Base-by-base conservation (phyloP, 2,113 vertebrate genomes). In the Alectura lathami region DNA sequence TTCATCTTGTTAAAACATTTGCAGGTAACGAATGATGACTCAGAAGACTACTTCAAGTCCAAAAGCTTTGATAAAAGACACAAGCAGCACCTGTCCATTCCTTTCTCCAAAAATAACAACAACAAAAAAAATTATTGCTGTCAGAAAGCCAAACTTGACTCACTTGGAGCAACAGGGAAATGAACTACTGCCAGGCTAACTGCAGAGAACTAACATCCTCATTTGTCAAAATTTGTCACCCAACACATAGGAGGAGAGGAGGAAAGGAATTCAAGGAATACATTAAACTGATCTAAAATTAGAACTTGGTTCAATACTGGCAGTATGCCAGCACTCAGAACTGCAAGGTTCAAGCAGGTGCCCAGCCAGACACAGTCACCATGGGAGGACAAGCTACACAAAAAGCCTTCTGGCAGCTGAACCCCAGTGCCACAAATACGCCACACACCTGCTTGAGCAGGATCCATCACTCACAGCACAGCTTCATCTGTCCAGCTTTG, bases 151-250 rank as follows among this genome's bases (percentile, higher is more conserved):
- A 91, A 95, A 88, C 74, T 77, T 80, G 68, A 82, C 79, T 69
- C 79, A 68, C 75, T 89, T 92, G 36, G 2, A 89, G 62, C 7
- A 16, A 88, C 59, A 92, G 79, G 50, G 95, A 94, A 93, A 91
- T 80, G 73, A 96, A 89, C 53, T 67, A 94, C 76, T 79, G 88
- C n/a, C 43, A 62, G 67, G 79, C 89, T 82, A 95, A 84, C 86
- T 84, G 84, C 94, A 95, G 79, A 89, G 80, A 91, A 96, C 76
- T 11, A 95, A 80, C 66, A 90, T 79, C 91, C 91, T 63, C 62
- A 96, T 94, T 96, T 91, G 63, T 96, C 93, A 96, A 66, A 93
- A 36, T 70, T 43, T 96, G 92, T 86, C 93, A 94, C 89, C 12
- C 63, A 82, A 62, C 36, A 75, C 36, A 94, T 18, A 83, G 78